Base-by-base conservation (phyloP, 2,797 vertebrate species). In the Acrossocheilus fasciatus region DNA sequence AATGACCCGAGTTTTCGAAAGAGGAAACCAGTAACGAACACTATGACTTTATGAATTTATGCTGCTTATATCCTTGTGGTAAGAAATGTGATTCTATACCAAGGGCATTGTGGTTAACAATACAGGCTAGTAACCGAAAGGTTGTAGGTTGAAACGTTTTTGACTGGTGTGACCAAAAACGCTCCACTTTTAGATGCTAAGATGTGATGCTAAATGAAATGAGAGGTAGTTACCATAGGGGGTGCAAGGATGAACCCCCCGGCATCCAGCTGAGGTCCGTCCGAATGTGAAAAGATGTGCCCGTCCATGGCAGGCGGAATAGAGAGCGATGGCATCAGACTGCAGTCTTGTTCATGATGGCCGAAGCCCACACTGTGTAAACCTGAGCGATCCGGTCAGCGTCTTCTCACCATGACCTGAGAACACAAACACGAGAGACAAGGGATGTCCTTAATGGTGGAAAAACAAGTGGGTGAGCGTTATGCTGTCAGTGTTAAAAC, bases 261-360 rank as follows among this genome's bases (percentile, higher is more conserved):
- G 90, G 90, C 90, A 91, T 96, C 94, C 91, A 95, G 89, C 92
- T 94, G 95, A 87, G 94, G 92, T 88, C 94, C 94, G 86, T 96
- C 95, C 90, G 94, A 94, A 94, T 95, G 95, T 91, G 95, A 93
- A 93, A 94, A 96, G 93, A 96, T 95, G 93, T 97, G 97, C 96
- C 96, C 94, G 62, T 99, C 98, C 98, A 99, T 99, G 96, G 95
- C 90, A 86, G 95, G 93, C 82, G 91, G 93, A 93, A 95, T 95
- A 90, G 95, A 95, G 92, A 96, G 96, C 96, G 96, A 97, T 92
- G 95, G 97, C 95, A 96, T 96, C 93, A 95, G 95, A 95, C 91
- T 92, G 87, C 87, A 90, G 93, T 83, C 86, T 66, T 50, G 66
- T 74, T 50, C 86, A 89, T 89, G 73, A 54, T 80, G 54, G 81